A percentile compares a stretch with the other conserved stretches of the same genome.
Evolutionary conservation across 2,797 vertebrate genomes (phyloP).

Genomic region (Heliangelus exortis): DNA sequence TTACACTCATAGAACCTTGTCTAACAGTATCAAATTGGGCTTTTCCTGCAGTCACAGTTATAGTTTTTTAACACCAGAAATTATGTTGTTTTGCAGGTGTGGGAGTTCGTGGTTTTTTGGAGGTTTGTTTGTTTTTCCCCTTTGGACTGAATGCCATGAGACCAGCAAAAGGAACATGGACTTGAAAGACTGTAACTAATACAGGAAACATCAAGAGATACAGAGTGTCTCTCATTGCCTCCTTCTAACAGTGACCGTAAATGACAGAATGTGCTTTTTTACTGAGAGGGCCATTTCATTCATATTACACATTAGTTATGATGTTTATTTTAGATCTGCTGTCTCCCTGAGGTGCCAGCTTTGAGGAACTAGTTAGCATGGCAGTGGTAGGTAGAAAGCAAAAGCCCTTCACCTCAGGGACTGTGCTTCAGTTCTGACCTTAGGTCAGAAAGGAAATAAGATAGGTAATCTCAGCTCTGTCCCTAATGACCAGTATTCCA

Average conservation of each 20-base stretch:
- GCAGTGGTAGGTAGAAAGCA: slow-evolving; percentile 22
- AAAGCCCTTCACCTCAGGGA: slow-evolving; percentile 19
- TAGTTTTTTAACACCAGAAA: not conserved
- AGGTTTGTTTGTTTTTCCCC: fast-evolving
- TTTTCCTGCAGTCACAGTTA: not conserved
- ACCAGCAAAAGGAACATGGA: not conserved
- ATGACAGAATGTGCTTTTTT: not conserved
- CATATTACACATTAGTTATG: not conserved
- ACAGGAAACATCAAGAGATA: not conserved
- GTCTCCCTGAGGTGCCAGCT: slow-evolving; percentile 40
- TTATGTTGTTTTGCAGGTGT: not conserved
- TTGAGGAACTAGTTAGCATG: slow-evolving; percentile 31
- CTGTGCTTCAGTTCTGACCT: slow-evolving; percentile 42
- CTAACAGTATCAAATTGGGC: not conserved
- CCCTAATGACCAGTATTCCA: slow-evolving; percentile 40
- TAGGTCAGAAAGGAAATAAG: slow-evolving; percentile 65
- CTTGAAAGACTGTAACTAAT: not conserved
- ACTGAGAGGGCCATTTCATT: not conserved
- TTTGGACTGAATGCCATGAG: not conserved
- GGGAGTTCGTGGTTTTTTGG: not conserved
- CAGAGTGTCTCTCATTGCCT: not conserved
- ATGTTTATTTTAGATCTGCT: slow-evolving; percentile 34
- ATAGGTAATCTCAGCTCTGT: slow-evolving; percentile 61
- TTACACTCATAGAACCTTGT: not conserved
- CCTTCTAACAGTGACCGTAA: not conserved